Evolutionary conservation across 2,113 vertebrate species (phyloP), one percentile per base, ranked within the genome.

Genomic region (Halcyon malimbica): DNA sequence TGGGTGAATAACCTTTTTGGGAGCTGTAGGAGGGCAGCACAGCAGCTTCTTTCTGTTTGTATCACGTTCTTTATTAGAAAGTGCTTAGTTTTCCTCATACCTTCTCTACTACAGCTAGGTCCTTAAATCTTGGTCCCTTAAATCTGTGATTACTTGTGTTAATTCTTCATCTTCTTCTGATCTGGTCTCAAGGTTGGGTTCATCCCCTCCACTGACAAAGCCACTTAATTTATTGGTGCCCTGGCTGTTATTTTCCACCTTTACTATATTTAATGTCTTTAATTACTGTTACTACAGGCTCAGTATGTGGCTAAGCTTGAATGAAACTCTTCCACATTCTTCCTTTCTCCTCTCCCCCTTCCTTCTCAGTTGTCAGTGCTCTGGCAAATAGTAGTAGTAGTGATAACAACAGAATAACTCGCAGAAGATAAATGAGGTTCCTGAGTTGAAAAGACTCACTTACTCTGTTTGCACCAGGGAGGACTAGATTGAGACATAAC

Each of bases 401-500:
- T 18, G 41, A 41, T 1, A 60, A 37, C 41, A 26, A 8, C 56
- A 35, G 89, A 80, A 39, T 64, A 80, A 54, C 53, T 54, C 2
- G 1, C 39, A 5, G 53, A 25, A 73, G 62, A 73, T 74, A 65
- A 68, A 69, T 10, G 88, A 80, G 75, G 67, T 8, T 75, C 42
- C 76, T 3, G 77, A 56, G 64, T 42, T 63, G 89, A 79, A 5
- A 14, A n/a, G 93, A 31, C 83, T 73, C 15, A 4, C 42, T 86
- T 2, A 12, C 67, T 71, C 41, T 4, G 75, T 64, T 59, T 28
- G 87, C 87, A 28, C 21, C 57, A 9, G 94, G 75, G 82, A 96
- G 89, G 62, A 56, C 18, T 20, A 37, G 87, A 94, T 88, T 87
- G 96, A 97, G 94, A 42, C 92, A 51, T 91, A 84, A 70, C 59